Conservation (phyloP, 2,113 vertebrate genomes). For the Pogonocichla stellata region DNA sequence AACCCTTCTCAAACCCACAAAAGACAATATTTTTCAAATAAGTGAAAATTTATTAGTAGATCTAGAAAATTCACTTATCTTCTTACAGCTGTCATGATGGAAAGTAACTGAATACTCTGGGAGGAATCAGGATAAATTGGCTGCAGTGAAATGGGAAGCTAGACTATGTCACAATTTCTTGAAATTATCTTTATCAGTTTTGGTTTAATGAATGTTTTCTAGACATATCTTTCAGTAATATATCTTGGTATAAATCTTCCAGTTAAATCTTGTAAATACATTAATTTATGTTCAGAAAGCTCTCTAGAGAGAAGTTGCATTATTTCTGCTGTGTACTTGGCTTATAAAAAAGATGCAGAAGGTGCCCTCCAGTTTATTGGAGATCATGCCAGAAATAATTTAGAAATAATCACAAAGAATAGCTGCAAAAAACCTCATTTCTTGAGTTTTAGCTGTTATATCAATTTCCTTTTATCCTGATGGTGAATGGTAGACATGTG, state of each 20-base stretch:
- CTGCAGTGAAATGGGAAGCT: background rate
- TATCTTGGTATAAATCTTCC: background rate
- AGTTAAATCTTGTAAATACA: background rate
- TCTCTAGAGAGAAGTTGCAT: background rate
- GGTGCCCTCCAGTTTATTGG: background rate
- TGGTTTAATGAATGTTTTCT: background rate
- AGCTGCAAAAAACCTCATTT: background rate
- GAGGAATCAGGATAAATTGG: background rate
- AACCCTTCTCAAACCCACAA: background rate
- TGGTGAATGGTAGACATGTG: background rate
- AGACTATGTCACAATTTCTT: background rate
- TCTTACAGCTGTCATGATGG: background rate
- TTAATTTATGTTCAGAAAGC: background rate
- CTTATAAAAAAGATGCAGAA: background rate
- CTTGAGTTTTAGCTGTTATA: background rate
- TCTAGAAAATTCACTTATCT: background rate
- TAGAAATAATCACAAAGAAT: background rate
- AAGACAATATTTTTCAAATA: background rate
- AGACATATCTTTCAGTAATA: background rate
- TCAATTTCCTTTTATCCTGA: background rate
- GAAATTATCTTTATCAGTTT: background rate
- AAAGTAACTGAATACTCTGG: background rate
- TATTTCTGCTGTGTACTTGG: background rate
- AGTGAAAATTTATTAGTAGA: background rate
- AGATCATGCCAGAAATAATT: background rate